Base-by-base conservation (phyloP, 2,113 vertebrate species). In the Nycticebus coucang region DNA sequence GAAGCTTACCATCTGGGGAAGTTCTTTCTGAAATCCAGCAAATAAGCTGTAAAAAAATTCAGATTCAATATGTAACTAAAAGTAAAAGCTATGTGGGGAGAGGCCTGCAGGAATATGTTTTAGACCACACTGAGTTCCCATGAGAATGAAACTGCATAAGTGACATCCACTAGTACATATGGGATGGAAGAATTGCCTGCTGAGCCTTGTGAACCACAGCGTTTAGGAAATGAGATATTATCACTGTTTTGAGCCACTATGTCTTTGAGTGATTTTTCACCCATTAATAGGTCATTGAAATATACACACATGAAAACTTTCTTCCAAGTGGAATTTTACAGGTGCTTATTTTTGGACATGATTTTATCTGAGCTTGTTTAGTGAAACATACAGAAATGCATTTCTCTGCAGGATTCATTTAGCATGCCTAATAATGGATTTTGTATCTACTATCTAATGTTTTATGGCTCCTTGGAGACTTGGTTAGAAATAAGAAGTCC, bases 401-500 rank as follows among this genome's bases (percentile, higher is more conserved):
- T 75, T 97, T 4, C 69, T 94, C 74, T 13, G 72, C 69, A 96
- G 89, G 33, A 80, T 81, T 87, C 11, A 91, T 88, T 97, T 97
- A 55, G 5, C 22, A 53, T 83, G 57, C 7, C 17, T 94, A 37
- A 45, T 93, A 95, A 80, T 90, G 64, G 19, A 91, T 97, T 95
- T 93, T 89, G 26, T 79, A 91, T 55, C 78, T 91, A 79, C 91
- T 92, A 69, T 90, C 66, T 95, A 75, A 95, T 93, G n/a, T 82
- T 96, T 94, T 93, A 96, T 95, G 75, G 33, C 13, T 89, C 28
- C 92, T 59, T 77, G 68, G 74, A 78, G 96, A 95, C 53, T 86
- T 97, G 62, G 95, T 93, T 50, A 91, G 80, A 94, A 97, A 95
- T 95, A 93, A 97, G 57, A 95, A 97, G 82, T 95, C 92, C 71